Evolutionary conservation across 2,797 vertebrate genomes (phyloP).

Genomic region (Podarcis siculus): DNA sequence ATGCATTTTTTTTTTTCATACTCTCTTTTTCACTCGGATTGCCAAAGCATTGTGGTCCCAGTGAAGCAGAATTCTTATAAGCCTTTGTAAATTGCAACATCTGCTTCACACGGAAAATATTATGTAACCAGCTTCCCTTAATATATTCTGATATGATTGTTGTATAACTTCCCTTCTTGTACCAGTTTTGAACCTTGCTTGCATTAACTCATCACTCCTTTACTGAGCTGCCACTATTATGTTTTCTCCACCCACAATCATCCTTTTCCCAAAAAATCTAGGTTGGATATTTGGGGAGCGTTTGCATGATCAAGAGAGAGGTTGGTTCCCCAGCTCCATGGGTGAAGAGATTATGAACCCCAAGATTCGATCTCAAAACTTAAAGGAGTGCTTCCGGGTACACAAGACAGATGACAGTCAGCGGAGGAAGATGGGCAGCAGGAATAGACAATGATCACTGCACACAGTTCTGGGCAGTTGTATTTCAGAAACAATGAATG

Average conservation of each 20-base stretch:
- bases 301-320: constrained; percentile 93
- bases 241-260: background rate
- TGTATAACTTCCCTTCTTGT: background rate
- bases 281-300: constrained; percentile 97
- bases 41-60: background rate
- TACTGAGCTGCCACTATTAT: background rate
- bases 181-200: background rate
- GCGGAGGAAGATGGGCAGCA: constrained; percentile 82
- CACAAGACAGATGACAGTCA: constrained; percentile 89
- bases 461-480: background rate
- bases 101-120: background rate
- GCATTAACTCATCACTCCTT: fast-evolving
- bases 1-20: background rate
- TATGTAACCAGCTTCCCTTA: background rate
- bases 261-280: constrained; percentile 61
- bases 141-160: background rate
- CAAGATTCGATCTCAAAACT: constrained; percentile 92
- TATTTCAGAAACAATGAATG: constrained; percentile 27
- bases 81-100: background rate
- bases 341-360: constrained; percentile 93
- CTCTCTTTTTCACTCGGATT: background rate
- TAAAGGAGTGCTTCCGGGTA: constrained; percentile 91
- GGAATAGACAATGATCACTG: constrained; percentile 78
- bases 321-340: constrained; percentile 93
- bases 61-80: constrained; percentile 2